Evolutionary conservation across 37 sponge, comb jelly and placozoan species (phyloP).

Genomic region (Ianthella basta): DNA sequence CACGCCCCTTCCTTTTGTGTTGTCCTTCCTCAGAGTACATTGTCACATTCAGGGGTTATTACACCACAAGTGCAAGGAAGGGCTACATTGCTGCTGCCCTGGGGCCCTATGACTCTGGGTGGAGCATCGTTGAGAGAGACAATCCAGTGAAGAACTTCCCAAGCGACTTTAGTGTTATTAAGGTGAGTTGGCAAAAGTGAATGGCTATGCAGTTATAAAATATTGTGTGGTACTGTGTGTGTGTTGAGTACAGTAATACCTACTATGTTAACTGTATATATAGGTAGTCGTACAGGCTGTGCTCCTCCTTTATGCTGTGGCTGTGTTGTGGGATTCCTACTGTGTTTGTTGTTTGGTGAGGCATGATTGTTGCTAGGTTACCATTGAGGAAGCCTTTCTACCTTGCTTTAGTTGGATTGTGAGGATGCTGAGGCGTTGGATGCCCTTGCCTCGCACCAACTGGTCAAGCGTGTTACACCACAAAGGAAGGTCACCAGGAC

Average conservation of each 20-base stretch:
- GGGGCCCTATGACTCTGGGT: slow-evolving; percentile 12
- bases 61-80: slow-evolving; percentile 55
- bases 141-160: slow-evolving; percentile 77
- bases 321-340: no score
- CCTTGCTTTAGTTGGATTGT: not conserved
- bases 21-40: slow-evolving; percentile 67
- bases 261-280: not conserved
- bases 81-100: slow-evolving; percentile 76
- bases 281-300: no score
- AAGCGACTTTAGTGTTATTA: slow-evolving; percentile 83
- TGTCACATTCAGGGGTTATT: slow-evolving; percentile 84
- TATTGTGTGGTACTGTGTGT: not conserved
- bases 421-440: slow-evolving; percentile 18
- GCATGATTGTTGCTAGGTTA: no score
- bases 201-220: not conserved
- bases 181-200: slow-evolving; percentile 24
- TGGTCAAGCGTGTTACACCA: slow-evolving; percentile 72
- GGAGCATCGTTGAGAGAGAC: slow-evolving; percentile 62
- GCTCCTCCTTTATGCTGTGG: no score
- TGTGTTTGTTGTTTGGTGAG: no score
- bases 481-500: slow-evolving; percentile 72
- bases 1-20: no score
- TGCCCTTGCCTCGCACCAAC: slow-evolving; percentile 56
- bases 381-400: not conserved
- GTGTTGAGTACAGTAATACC: not conserved